Base-by-base conservation (phyloP, 2,797 vertebrate genomes). In the Decapterus maruadsi region DNA sequence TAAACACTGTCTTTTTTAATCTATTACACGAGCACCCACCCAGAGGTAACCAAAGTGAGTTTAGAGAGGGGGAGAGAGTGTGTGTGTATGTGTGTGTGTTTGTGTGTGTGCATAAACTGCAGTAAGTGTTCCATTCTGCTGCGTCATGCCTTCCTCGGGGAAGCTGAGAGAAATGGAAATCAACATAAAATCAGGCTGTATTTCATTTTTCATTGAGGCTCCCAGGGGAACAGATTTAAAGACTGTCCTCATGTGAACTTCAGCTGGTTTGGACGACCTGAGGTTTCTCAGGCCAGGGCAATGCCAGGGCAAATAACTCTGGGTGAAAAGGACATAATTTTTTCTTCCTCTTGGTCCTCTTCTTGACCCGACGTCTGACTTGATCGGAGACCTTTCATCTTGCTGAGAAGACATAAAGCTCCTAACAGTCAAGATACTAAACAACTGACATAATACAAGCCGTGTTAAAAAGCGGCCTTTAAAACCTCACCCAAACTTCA, bases 81-180 rank as follows among this genome's bases (percentile, higher is more conserved):
- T 54, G 20, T 26, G 50, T 20, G 20, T 53, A 38, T 14, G 38
- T 62, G n/a, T 74, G 26, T 43, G 50, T 51, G 48, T 36, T 42
- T 56, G 46, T 46, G 13, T 53, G 38, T 53, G 53, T 20, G 40
- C 26, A 36, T 31, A 42, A 68, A 63, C 38, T 36, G 46, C 65
- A 56, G 20, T 26, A 42, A 70, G 50, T 68, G 54, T 72, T 81
- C 69, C 68, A 57, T 67, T 62, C 26, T 66, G 73, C 80, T 78
- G 73, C 9, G 50, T 86, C 79, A 81, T 70, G 77, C 48, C 66
- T 64, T 80, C 80, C 68, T 72, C 61, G 5, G 66, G 80, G 74
- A 73, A 76, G 78, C n/a, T 16, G 26, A 63, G 54, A 45, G 70
- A 72, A 75, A 75, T 81, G 53, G 75, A 84, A 77, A 81, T 80